Evolutionary conservation across 2,888 invertebrate genomes (phyloP), one percentile per base, ranked within the genome.

Genomic region (Tineola bisselliella): DNA sequence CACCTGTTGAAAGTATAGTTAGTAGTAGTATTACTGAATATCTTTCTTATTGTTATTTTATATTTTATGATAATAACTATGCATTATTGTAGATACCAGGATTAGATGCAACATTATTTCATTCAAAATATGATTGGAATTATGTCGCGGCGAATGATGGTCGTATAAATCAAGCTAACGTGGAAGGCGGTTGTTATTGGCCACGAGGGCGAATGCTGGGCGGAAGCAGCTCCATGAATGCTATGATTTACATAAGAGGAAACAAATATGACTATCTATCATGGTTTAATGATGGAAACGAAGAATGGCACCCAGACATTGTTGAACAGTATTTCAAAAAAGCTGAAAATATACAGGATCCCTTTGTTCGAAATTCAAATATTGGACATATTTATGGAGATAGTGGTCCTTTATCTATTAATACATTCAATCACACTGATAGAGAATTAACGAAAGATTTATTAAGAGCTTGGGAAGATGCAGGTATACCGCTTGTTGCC

Each of bases 141-240:
- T 96, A 95, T 74, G 91, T 91, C 73, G 93, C 93, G 0, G 92
- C 93, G 68, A 92, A 93, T 0, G 91, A 93, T 70, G 91, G 91
- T 25, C 89, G 87, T 56, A 88, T 90, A 0, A 93, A 93, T 72
- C 79, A 92, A 68, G 94, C 92, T 89, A 79, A 77, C 44, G 67
- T 70, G 62, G 70, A 73, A 57, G 69, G 72, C 60, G 64, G 72
- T 54, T 73, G 79, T 8, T 66, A 65, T 3, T 90, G 90, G 90
- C 87, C 90, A 8, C 79, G 90, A 62, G 93, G 92, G 0, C 91
- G 90, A 71, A 81, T 89, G 72, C 72, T 90, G 60, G 91, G 91
- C 15, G 91, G 91, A 0, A 76, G 82, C 0, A 88, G 89, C 18
- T 79, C 79, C 4, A 69, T 90, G 0, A 91, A 90, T 69, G 88